A percentile compares a stretch with the other conserved stretches of the same genome.
These are phyloP conservation scores for Phasianus colchicus DNA, from an alignment of 2,113 vertebrate species.

Conservation along the genomic window DNA sequence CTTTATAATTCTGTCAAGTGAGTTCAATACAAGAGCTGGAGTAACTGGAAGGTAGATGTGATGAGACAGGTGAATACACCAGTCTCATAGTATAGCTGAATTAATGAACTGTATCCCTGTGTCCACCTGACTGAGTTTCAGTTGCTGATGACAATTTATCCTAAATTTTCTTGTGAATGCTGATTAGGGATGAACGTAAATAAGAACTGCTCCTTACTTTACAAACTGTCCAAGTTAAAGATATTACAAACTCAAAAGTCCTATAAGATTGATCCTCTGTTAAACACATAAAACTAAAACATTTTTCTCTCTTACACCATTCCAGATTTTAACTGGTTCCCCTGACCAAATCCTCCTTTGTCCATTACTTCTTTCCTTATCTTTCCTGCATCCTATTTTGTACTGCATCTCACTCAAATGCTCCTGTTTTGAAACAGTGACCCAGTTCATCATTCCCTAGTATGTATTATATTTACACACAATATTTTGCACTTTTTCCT, in stretches of 20 bases:
- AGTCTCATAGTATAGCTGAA: background rate
- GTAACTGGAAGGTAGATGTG: slow-evolving; percentile 58
- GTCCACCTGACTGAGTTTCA: slow-evolving; percentile 45
- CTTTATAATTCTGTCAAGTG: slow-evolving; percentile 50
- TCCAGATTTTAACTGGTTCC: background rate
- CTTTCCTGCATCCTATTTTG: background rate
- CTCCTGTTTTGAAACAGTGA: background rate
- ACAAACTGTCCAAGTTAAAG: background rate
- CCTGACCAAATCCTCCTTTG: background rate
- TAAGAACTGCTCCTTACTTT: background rate
- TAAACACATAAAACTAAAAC: background rate
- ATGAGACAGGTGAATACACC: slow-evolving; percentile 55
- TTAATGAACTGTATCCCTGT: slow-evolving; percentile 61
- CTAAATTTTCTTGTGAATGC: slow-evolving; percentile 17
- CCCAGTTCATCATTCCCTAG: background rate
- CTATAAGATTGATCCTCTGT: background rate
- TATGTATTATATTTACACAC: background rate
- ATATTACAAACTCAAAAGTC: background rate
- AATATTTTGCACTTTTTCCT: background rate
- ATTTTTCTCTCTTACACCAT: background rate
- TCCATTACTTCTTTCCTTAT: background rate
- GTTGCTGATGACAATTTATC: slow-evolving; percentile 8
- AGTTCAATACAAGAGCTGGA: slow-evolving; percentile 34
- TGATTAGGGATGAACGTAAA: slow-evolving; percentile 35
- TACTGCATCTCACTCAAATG: background rate